These are phyloP conservation scores for Microcebus murinus DNA, from an alignment of 2,113 vertebrate genomes.

Conservation along the genomic window DNA sequence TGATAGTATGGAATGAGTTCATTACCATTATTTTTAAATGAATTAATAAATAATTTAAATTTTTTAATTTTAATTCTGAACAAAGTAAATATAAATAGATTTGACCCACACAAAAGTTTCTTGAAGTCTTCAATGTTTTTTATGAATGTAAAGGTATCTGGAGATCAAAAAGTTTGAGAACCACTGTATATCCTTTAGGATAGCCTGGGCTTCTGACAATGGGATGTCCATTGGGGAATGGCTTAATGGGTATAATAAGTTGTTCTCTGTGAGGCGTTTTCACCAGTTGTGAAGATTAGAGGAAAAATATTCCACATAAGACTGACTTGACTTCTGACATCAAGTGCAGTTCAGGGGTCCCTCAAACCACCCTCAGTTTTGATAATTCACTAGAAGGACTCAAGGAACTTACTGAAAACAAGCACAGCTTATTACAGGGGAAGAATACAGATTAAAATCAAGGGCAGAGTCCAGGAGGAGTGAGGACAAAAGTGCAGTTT, in stretches of 20 bases:
- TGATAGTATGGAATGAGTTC: neutral
- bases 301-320: neutral
- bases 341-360: neutral
- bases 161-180: neutral
- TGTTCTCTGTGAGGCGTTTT: neutral
- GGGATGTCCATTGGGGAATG: neutral
- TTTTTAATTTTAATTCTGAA: conserved; percentile 40
- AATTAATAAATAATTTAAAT: neutral
- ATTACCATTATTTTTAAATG: conserved; percentile 22
- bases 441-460: neutral
- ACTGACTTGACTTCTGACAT: neutral
- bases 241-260: neutral
- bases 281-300: neutral
- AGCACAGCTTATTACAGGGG: neutral
- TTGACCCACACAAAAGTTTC: neutral
- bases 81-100: neutral
- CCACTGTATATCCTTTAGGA: neutral
- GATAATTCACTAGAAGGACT: neutral
- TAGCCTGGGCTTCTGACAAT: neutral
- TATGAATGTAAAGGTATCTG: neutral
- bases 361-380: neutral
- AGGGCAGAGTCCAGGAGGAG: neutral
- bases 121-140: conserved; percentile 5
- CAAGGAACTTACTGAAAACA: neutral
- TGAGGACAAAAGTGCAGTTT: neutral